phyloP scores from a whole-genome alignment of 2,113 vertebrate species.

The Pantherophis guttatus region DNA sequence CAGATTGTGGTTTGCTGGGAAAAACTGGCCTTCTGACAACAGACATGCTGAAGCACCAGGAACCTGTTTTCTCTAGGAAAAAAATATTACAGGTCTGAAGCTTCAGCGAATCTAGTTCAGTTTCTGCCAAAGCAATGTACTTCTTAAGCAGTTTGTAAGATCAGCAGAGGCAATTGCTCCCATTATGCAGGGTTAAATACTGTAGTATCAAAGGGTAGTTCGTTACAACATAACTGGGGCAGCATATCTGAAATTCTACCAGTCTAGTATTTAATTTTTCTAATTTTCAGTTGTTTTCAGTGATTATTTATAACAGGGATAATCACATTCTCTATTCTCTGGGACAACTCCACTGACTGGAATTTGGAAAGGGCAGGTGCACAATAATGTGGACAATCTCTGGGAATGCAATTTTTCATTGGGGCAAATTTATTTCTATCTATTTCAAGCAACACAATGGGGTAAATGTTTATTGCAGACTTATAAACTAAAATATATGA shows the following conservation, averaged over 20 bases:
- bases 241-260: not conserved
- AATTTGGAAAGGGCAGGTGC: not conserved
- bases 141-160: not conserved
- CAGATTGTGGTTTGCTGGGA: constrained; percentile 75
- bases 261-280: not conserved
- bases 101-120: not conserved
- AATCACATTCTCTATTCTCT: not conserved
- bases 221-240: not conserved
- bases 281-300: not conserved
- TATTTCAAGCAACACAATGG: not conserved
- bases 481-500: not conserved
- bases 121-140: not conserved
- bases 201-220: not conserved
- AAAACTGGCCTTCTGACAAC: constrained; percentile 71
- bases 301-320: not conserved
- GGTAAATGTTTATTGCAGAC: not conserved
- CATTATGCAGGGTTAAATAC: not conserved
- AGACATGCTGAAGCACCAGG: constrained; percentile 61
- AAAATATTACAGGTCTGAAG: constrained; percentile 10
- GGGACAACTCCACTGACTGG: not conserved
- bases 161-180: not conserved
- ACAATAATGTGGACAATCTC: not conserved
- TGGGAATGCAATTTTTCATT: not conserved
- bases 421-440: not conserved
- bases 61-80: constrained; percentile 62